phyloP scores from a whole-genome alignment of 1,140 invertebrate species.

The Drosophila parvula region DNA sequence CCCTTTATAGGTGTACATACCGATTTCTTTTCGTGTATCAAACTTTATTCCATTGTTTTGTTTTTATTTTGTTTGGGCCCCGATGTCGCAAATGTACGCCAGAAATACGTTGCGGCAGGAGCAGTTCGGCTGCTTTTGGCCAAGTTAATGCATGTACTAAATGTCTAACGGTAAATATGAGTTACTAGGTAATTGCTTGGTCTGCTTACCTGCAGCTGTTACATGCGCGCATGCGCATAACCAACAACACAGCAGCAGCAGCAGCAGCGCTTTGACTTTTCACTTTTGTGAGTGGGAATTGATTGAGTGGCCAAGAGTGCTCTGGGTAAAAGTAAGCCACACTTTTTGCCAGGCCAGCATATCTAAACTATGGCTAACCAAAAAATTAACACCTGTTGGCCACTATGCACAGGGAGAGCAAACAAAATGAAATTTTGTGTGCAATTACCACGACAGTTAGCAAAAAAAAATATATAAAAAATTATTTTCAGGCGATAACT shows the following conservation, averaged over 20 bases:
- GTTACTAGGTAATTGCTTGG: slow-evolving; percentile 79
- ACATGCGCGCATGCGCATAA: slow-evolving; percentile 59
- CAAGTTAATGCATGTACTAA: slow-evolving; percentile 80
- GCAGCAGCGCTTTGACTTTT: slow-evolving; percentile 70
- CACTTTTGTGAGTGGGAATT: slow-evolving; percentile 78
- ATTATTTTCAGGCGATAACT: slow-evolving; percentile 43
- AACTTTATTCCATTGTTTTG: slow-evolving; percentile 40
- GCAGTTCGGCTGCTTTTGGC: slow-evolving; percentile 46
- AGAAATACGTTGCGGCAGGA: slow-evolving; percentile 34
- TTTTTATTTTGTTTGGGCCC: slow-evolving; percentile 39
- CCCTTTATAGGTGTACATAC: background rate
- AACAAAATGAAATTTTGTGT: slow-evolving; percentile 64
- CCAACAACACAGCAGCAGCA: slow-evolving; percentile 48
- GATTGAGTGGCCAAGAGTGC: slow-evolving; percentile 67
- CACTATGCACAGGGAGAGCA: slow-evolving; percentile 36
- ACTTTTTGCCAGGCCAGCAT: slow-evolving; percentile 27
- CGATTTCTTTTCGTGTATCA: slow-evolving; percentile 4
- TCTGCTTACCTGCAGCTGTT: slow-evolving; percentile 63
- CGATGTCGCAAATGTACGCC: slow-evolving; percentile 59
- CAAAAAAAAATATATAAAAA: slow-evolving; percentile 21
- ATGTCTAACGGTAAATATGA: slow-evolving; percentile 80
- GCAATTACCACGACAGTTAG: slow-evolving; percentile 51
- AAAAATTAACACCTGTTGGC: slow-evolving; percentile 75
- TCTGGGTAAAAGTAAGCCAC: slow-evolving; percentile 59
- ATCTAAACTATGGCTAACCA: slow-evolving; percentile 56